Percentiles rank a stretch among this genome's conserved stretches.
Conservation (phyloP, 2,888 invertebrate species). For the Asteroscopus sphinx region DNA sequence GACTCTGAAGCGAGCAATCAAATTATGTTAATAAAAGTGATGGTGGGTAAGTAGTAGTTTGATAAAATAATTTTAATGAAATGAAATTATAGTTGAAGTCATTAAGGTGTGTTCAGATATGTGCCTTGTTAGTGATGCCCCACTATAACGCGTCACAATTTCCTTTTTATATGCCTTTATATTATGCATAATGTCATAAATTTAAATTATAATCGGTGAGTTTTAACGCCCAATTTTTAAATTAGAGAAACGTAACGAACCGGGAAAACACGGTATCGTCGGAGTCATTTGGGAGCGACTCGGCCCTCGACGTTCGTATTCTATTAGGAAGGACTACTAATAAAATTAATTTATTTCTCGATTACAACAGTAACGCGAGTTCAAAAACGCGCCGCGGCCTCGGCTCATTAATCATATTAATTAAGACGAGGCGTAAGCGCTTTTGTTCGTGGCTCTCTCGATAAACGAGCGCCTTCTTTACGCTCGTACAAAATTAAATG, state of each 20-base stretch:
- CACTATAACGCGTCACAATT: conserved; percentile 76
- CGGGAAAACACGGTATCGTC: conserved; percentile 71
- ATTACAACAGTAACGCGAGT: conserved; percentile 85
- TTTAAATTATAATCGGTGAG: conserved; percentile 85
- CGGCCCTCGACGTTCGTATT: conserved; percentile 74
- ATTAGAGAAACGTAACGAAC: conserved; percentile 83
- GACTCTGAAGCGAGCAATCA: conserved; percentile 38
- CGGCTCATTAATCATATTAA: conserved; percentile 88
- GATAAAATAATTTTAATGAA: conserved; percentile 63
- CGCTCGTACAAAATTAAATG: conserved; percentile 72
- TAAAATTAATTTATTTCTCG: conserved; percentile 89
- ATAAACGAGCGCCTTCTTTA: conserved; percentile 76
- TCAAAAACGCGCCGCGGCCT: conserved; percentile 83
- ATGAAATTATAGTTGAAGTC: conserved; percentile 64
- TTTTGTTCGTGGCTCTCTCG: conserved; percentile 84
- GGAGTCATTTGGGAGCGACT: conserved; percentile 70
- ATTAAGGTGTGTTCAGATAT: conserved; percentile 65
- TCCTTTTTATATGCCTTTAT: conserved; percentile 77
- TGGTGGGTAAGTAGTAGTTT: conserved; percentile 61
- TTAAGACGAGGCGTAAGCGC: conserved; percentile 86
- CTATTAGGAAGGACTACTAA: conserved; percentile 87
- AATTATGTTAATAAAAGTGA: conserved; percentile 61
- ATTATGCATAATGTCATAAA: conserved; percentile 82
- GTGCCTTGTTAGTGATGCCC: conserved; percentile 78
- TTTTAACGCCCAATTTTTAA: conserved; percentile 86